A percentile compares a stretch with the other conserved stretches of the same genome.
Evolutionary conservation across 2,888 invertebrate genomes (phyloP).

Genomic region (Nemurella pictetii): DNA sequence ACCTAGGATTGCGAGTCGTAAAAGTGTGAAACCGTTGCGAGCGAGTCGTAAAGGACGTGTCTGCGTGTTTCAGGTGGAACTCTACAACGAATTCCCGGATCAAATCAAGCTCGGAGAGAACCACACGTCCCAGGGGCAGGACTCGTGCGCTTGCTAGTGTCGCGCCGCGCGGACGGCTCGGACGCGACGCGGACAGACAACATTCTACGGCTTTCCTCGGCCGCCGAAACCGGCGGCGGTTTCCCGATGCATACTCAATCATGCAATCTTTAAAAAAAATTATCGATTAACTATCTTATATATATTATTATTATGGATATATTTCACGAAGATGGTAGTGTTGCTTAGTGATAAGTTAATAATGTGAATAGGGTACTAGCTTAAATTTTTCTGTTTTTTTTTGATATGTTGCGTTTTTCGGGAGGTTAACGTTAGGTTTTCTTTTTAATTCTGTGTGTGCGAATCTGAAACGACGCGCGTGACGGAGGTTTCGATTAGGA

Average conservation of each 20-base stretch:
- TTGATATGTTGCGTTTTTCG: not conserved
- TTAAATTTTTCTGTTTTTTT: not conserved
- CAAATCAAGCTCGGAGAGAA: slow-evolving; percentile 74
- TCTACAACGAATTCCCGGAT: slow-evolving; percentile 97
- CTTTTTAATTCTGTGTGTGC: not conserved
- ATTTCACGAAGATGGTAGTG: not conserved
- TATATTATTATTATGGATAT: not conserved
- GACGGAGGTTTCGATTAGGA: not conserved
- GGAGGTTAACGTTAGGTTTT: too few relatives aligned
- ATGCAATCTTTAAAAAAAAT: not conserved
- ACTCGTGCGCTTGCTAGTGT: slow-evolving; percentile 50
- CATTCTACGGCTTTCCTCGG: too few relatives aligned
- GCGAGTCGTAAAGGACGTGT: too few relatives aligned
- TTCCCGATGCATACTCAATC: not conserved
- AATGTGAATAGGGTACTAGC: not conserved
- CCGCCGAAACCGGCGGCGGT: not conserved
- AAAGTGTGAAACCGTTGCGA: too few relatives aligned
- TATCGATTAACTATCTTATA: not conserved
- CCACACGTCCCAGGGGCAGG: slow-evolving; percentile 18
- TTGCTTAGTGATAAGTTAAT: not conserved
- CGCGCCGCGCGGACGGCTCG: slow-evolving; percentile 59
- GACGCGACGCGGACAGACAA: too few relatives aligned
- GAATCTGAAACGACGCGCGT: too few relatives aligned
- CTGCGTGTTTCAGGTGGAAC: slow-evolving; percentile 74
- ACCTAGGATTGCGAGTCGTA: too few relatives aligned